A percentile compares a stretch with the other conserved stretches of the same genome.
These are phyloP conservation scores for Trachymyrmex septentrionalis DNA, from an alignment of 1,140 invertebrate genomes.

Conservation along the genomic window DNA sequence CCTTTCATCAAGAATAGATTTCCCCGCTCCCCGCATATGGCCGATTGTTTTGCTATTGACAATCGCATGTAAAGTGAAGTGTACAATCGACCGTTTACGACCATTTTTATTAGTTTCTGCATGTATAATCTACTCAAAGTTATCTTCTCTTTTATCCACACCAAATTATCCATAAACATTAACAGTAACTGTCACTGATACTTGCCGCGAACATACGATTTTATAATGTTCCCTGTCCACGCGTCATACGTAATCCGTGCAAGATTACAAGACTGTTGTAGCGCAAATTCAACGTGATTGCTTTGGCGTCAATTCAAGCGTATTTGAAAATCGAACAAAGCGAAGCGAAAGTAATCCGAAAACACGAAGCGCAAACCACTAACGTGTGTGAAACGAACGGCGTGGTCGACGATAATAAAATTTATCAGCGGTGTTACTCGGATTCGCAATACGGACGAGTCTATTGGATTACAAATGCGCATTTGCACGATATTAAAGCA, in stretches of 20 bases:
- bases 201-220: neutral
- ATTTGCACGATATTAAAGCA: slow-evolving; percentile 45
- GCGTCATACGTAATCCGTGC: neutral
- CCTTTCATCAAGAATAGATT: neutral
- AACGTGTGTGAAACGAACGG: slow-evolving; percentile 34
- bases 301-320: slow-evolving; percentile 22
- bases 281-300: slow-evolving; percentile 36
- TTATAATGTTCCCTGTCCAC: too few species aligned
- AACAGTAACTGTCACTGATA: neutral
- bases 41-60: slow-evolving; percentile 12
- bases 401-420: slow-evolving; percentile 49
- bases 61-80: neutral
- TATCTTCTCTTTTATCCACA: neutral
- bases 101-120: slow-evolving; percentile 4
- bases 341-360: slow-evolving; percentile 55
- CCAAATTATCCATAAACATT: neutral
- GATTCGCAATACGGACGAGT: slow-evolving; percentile 43
- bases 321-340: slow-evolving; percentile 50
- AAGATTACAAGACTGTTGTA: slow-evolving; percentile 20
- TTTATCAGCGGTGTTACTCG: slow-evolving; percentile 55
- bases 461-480: slow-evolving; percentile 54
- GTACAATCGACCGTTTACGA: neutral
- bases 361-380: slow-evolving; percentile 39
- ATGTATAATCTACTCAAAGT: neutral
- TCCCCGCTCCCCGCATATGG: neutral